phyloP scores from a whole-genome alignment of 35 echinoderm and acorn worm genomes.

The Anneissia japonica region DNA sequence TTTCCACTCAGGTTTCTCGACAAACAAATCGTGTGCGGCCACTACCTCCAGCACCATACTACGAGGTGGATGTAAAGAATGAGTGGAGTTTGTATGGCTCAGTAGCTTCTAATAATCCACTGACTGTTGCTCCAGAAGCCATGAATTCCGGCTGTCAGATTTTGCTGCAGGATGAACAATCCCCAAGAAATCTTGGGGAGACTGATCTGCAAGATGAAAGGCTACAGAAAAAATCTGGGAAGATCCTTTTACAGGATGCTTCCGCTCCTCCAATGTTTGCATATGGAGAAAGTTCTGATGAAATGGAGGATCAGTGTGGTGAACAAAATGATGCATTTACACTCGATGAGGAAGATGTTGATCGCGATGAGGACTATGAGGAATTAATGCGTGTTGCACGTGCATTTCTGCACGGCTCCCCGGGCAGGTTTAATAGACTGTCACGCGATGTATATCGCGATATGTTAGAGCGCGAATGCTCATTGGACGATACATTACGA shows the following conservation, averaged over 20 bases:
- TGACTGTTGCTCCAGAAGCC: slow-evolving; percentile 42
- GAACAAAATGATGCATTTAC: not conserved
- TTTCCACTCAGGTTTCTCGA: slow-evolving; percentile 22
- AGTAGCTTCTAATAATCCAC: slow-evolving; percentile 29
- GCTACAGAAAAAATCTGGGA: slow-evolving; percentile 4
- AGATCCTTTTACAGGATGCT: slow-evolving; percentile 86
- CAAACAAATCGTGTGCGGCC: slow-evolving; percentile 56
- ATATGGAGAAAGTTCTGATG: slow-evolving; percentile 39
- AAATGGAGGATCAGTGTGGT: not conserved
- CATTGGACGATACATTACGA: not conserved
- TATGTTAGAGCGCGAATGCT: not conserved
- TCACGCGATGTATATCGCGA: not conserved
- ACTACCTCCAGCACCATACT: slow-evolving; percentile 81
- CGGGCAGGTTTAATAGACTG: not conserved
- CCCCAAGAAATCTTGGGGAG: slow-evolving; percentile 35
- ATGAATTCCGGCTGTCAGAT: slow-evolving; percentile 55
- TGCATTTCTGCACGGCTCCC: not conserved
- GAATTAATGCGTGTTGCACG: not conserved
- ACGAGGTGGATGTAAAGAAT: slow-evolving; percentile 48
- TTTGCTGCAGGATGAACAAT: slow-evolving; percentile 61
- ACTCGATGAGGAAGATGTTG: not conserved
- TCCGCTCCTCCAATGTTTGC: slow-evolving; percentile 70
- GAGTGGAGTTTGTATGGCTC: slow-evolving; percentile 51
- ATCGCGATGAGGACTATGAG: not conserved
- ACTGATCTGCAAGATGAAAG: not conserved